phyloP scores from a whole-genome alignment of 2,113 vertebrate species.

The Spea multiplicata region DNA sequence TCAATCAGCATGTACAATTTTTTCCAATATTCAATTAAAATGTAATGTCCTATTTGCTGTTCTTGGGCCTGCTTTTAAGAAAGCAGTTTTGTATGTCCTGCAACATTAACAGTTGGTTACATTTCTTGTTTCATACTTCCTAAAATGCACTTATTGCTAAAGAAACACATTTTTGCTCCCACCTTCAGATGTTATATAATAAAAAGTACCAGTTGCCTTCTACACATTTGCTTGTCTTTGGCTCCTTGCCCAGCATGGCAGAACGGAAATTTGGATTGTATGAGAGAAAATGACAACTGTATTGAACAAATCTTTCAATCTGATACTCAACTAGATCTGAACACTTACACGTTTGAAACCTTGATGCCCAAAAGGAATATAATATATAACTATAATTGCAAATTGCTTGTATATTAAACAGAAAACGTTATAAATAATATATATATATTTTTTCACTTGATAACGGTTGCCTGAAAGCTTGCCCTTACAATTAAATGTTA shows the following conservation, averaged over 20 bases:
- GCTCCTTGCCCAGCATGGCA: slow-evolving; percentile 22
- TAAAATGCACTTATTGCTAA: slow-evolving; percentile 20
- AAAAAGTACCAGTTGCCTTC: slow-evolving; percentile 23
- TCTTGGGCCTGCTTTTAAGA: slow-evolving; percentile 9
- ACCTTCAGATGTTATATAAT: slow-evolving; percentile 37
- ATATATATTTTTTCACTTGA: no score
- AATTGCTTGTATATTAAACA: no score
- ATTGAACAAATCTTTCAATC: background rate
- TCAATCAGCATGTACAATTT: background rate
- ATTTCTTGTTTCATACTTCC: slow-evolving; percentile 20
- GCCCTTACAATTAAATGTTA: no score
- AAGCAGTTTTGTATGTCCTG: slow-evolving; percentile 25
- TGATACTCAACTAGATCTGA: background rate
- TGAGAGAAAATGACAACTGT: background rate
- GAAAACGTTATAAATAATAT: no score
- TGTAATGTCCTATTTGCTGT: slow-evolving; percentile 9
- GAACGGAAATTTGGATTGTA: slow-evolving; percentile 23
- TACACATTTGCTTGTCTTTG: slow-evolving; percentile 33
- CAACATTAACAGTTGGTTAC: slow-evolving; percentile 29
- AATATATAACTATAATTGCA: background rate
- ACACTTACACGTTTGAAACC: background rate
- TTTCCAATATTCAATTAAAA: slow-evolving; percentile 1
- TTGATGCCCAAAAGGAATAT: background rate
- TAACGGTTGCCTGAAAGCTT: no score
- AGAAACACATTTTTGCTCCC: slow-evolving; percentile 39